phyloP scores from a whole-genome alignment of 37 sponge, comb jelly and placozoan genomes.

The Cladorhizidae sp. region DNA sequence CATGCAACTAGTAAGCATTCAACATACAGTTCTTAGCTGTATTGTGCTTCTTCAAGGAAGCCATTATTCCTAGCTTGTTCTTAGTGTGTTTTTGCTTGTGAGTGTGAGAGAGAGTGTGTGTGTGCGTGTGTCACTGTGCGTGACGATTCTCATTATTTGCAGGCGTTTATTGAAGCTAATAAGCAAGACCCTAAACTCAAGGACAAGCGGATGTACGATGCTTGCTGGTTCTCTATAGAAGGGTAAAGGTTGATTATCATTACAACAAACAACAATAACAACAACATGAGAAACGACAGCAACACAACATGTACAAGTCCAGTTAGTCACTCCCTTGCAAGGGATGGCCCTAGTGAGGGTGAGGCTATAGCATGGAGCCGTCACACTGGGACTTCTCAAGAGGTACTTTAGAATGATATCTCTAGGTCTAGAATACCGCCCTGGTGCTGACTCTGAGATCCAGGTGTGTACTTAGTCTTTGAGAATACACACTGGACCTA shows the following conservation, averaged over 20 bases:
- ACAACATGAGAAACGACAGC: background rate
- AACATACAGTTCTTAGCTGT: too few relatives aligned
- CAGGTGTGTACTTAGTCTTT: too few relatives aligned
- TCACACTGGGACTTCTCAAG: too few relatives aligned
- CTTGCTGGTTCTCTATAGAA: constrained; percentile 44
- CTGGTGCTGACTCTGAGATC: too few relatives aligned
- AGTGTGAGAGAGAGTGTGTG: background rate
- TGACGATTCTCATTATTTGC: constrained; percentile 6
- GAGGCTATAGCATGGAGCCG: too few relatives aligned
- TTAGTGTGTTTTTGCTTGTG: background rate
- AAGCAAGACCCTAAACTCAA: constrained; percentile 19
- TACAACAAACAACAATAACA: too few relatives aligned
- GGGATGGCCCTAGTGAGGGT: background rate
- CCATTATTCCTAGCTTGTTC: background rate
- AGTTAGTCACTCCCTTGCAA: background rate
- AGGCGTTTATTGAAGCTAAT: constrained; percentile 29
- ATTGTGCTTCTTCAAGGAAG: too few relatives aligned
- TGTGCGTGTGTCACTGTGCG: background rate
- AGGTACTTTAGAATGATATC: too few relatives aligned
- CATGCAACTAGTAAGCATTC: too few relatives aligned
- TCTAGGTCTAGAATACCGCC: too few relatives aligned
- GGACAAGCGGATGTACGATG: constrained; percentile 44
- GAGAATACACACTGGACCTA: too few relatives aligned
- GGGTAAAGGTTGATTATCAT: constrained; percentile 16
- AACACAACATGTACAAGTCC: background rate